phyloP scores from a whole-genome alignment of 2,888 invertebrate species.

The Tigriopus californicus region DNA sequence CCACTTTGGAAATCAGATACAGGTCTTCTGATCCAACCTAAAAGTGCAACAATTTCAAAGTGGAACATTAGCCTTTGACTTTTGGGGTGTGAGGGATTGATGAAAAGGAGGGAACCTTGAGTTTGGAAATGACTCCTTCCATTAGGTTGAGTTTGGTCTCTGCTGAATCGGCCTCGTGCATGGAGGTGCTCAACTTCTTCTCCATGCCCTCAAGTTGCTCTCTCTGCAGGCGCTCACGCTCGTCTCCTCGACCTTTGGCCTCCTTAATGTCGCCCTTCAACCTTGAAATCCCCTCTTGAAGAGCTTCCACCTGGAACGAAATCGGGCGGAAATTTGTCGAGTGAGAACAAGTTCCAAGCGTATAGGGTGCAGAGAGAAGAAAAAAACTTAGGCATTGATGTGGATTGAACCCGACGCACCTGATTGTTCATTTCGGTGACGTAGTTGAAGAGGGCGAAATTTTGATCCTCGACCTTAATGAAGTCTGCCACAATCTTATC shows the following conservation, averaged over 20 bases:
- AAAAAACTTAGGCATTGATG: too few relatives aligned
- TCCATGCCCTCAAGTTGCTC: conserved; percentile 29
- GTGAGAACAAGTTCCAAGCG: neutral
- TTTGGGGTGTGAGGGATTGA: conserved; percentile 11
- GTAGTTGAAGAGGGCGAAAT: conserved; percentile 76
- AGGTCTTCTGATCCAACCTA: conserved; percentile 8
- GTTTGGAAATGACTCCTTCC: conserved; percentile 14
- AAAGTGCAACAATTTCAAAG: neutral
- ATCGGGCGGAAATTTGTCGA: neutral
- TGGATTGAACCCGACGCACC: too few relatives aligned
- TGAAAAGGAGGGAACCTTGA: conserved; percentile 3
- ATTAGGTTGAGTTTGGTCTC: conserved; percentile 27
- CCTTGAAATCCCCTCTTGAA: conserved; percentile 46
- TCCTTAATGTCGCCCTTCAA: conserved; percentile 44
- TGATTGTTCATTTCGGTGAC: conserved; percentile 73
- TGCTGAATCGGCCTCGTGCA: conserved; percentile 23
- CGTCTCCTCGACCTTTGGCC: conserved; percentile 33
- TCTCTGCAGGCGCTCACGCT: conserved; percentile 15
- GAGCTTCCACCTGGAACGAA: conserved; percentile 37
- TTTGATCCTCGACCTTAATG: conserved; percentile 67
- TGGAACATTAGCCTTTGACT: neutral
- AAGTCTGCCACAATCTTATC: conserved; percentile 45
- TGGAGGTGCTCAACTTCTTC: conserved; percentile 33
- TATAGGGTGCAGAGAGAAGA: neutral
- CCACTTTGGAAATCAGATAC: conserved; percentile 2